Base-by-base conservation (phyloP, 2,888 invertebrate genomes). In the Salpingus planirostris region DNA sequence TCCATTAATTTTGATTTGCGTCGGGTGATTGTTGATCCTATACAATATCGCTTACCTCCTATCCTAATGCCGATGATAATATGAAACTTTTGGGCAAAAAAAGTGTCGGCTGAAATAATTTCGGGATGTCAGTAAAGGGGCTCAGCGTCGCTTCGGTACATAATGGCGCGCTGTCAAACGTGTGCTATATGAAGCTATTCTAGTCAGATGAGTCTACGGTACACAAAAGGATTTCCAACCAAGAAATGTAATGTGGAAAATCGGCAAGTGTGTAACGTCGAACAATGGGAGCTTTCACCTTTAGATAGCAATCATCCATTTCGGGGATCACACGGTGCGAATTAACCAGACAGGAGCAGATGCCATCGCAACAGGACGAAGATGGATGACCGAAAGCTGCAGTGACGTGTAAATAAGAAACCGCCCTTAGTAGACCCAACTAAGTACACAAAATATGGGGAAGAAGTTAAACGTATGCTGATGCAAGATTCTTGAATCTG, bases 261-360 rank as follows among this genome's bases (percentile, higher is more conserved):
- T 51, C 43, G 42, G 46, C 40, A 40, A 42, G 36, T 39, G 36
- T 33, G 36, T 38, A 32, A 33, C 38, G 38, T 38, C 47, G 51
- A 52, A 54, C 52, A 54, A 54, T 50, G 45, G 42, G 43, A 31
- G 44, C 43, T 49, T 46, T 47, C 45, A 50, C 51, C 49, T 48
- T 44, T 43, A 50, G 55, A 55, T 54, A 51, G 54, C 52, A 57
- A 59, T 59, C 57, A 56, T 55, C 52, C 43, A 44, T 47, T 49
- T 46, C 42, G 36, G 41, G 47, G 46, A 47, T 47, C 43, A 44
- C 48, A 46, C 42, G 44, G 42, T 42, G 44, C 44, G 48, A 50
- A 48, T 50, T 50, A 47, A 45, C 45, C 47, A 50, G 48, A 47
- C 47, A 44, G 45, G 38, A 43, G 46, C 44, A 47, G 43, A 47